Evolutionary conservation across 2,113 vertebrate genomes (phyloP).

Genomic region (Hemibates koningsi): DNA sequence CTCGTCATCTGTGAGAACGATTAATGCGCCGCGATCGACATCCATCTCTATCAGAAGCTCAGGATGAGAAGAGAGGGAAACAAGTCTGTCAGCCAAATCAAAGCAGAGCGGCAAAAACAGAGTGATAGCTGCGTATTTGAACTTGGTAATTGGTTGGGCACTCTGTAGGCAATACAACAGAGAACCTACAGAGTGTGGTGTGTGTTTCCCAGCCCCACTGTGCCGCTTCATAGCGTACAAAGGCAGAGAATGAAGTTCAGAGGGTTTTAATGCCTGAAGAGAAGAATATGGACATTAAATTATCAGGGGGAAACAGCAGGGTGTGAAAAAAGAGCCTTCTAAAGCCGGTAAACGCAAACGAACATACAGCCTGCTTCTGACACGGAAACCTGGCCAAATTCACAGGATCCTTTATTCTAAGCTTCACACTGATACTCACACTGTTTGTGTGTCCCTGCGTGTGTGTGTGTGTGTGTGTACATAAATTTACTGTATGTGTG

Average conservation of each 20-base stretch:
- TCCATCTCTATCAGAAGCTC: slow-evolving; percentile 34
- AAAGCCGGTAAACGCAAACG: slow-evolving; percentile 52
- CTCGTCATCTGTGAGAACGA: slow-evolving; percentile 21
- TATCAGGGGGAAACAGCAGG: slow-evolving; percentile 75
- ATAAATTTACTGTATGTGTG: background rate
- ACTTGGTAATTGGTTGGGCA: slow-evolving; percentile 67
- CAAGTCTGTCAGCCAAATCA: slow-evolving; percentile 41
- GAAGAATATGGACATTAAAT: slow-evolving; percentile 68
- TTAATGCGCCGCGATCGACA: slow-evolving; percentile 3
- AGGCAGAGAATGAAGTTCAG: slow-evolving; percentile 66
- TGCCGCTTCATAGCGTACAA: slow-evolving; percentile 55
- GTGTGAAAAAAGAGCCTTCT: slow-evolving; percentile 63
- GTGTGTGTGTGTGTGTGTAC: background rate
- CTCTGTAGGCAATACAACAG: slow-evolving; percentile 55
- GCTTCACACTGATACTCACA: slow-evolving; percentile 61
- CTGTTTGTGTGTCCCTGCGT: slow-evolving; percentile 1
- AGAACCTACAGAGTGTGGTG: slow-evolving; percentile 56
- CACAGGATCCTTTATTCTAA: slow-evolving; percentile 61
- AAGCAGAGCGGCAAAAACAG: slow-evolving; percentile 34
- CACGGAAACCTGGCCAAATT: slow-evolving; percentile 72
- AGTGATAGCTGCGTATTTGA: slow-evolving; percentile 60
- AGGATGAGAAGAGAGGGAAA: slow-evolving; percentile 20
- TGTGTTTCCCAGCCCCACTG: slow-evolving; percentile 62
- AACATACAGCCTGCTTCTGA: slow-evolving; percentile 61
- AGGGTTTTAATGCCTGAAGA: slow-evolving; percentile 70